These are phyloP conservation scores for Martes martes DNA, from an alignment of 2,113 vertebrate genomes.

Conservation along the genomic window DNA sequence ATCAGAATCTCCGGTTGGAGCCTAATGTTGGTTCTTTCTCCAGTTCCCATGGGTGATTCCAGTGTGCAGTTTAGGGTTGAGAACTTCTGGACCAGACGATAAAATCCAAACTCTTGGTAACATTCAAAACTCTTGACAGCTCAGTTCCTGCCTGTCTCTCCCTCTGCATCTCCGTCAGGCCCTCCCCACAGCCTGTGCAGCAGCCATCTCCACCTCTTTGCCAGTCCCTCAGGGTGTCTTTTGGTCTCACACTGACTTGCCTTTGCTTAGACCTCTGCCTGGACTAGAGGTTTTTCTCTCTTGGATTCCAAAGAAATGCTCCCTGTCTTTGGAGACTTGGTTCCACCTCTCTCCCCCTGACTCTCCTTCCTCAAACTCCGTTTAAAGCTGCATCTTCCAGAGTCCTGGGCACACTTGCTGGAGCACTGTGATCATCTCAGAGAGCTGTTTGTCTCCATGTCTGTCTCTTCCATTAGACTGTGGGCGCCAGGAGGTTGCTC, in stretches of 20 bases:
- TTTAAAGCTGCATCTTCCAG: background rate
- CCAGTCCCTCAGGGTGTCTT: background rate
- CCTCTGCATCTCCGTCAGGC: background rate
- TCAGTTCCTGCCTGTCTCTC: background rate
- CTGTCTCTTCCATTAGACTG: background rate
- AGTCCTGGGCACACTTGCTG: background rate
- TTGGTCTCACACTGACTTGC: background rate
- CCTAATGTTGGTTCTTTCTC: background rate
- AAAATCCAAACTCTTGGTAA: background rate
- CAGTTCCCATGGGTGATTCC: background rate
- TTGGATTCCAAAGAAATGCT: background rate
- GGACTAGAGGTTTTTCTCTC: background rate
- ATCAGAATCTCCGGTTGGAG: background rate
- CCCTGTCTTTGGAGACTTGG: background rate
- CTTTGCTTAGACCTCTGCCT: background rate
- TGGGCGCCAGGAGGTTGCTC: background rate
- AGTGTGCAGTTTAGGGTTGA: background rate
- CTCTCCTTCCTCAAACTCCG: background rate
- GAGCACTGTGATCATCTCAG: accelerated
- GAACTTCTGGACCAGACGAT: background rate
- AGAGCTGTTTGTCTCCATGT: background rate
- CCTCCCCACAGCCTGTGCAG: background rate
- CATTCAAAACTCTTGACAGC: background rate
- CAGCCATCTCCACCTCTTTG: background rate
- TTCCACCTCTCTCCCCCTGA: background rate